Evolutionary conservation across 2,888 invertebrate genomes (phyloP), one percentile per base, ranked within the genome.

Genomic region (Cartodere bifasciata): DNA sequence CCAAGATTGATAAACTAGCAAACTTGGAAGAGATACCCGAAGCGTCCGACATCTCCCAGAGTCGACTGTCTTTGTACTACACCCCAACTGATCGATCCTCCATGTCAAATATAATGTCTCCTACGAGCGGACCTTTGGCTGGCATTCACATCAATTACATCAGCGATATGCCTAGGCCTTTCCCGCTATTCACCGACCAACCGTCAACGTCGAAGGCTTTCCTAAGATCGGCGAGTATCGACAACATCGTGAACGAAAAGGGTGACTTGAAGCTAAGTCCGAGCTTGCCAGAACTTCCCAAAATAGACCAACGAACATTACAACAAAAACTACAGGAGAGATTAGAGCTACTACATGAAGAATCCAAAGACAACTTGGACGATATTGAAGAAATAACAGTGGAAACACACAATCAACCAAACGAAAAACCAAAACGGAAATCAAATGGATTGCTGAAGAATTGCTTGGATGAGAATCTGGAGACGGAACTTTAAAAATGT

Each of bases 21-120:
- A 60, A 60, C 12, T 60, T 71, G 20, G 68, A 69, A 25, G 60
- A 60, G 38, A 52, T 37, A 4, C 26, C 24, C 6, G 40, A 31
- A 13, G 36, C 26, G 7, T 39, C 66, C 17, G 66, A 68, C 28
- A 71, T 80, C 28, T 53, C 48, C 13, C 73, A 75, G 43, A 81
- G 80, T 57, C 73, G 68, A 53, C 63, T 74, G 47, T 80, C 80
- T 28, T 70, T 85, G 29, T 86, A 86, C 58, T 86, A 83, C 60
- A 85, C 86, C 27, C 85, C 86, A 7, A 79, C 79, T 3, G 82
- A 81, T 53, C 54, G 75, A 16, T 77, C 77, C 2, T 45, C 72
- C 39, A 57, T 64, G 37, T 67, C 64, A 43, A 55, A 63, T 24
- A 51, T 51, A 13, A 49, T 60, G 14, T 53, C 36, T 10, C 72